Evolutionary conservation across 2,113 vertebrate species (phyloP).

Genomic region (Odocoileus virginianus): DNA sequence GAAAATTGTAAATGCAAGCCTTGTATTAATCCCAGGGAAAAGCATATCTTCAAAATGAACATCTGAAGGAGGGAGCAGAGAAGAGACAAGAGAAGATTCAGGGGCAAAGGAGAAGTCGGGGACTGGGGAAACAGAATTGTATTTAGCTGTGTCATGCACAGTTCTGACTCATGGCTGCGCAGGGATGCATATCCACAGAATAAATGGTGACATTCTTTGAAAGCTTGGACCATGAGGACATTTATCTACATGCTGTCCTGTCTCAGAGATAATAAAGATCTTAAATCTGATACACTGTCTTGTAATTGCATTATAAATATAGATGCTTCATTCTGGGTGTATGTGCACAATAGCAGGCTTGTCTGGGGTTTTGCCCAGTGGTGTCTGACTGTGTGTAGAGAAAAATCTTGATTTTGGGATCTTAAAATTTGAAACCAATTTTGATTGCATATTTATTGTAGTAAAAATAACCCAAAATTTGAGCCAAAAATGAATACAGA

Average conservation of each 20-base stretch:
- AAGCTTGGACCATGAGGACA: constrained; percentile 57
- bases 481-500: neutral
- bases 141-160: constrained; percentile 41
- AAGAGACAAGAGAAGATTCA: constrained; percentile 1
- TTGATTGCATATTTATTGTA: neutral
- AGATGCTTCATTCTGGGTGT: constrained; percentile 23
- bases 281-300: constrained; percentile 56
- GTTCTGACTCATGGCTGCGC: constrained; percentile 53
- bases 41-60: constrained; percentile 70
- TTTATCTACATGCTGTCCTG: constrained; percentile 71
- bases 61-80: constrained; percentile 33
- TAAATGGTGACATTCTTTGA: constrained; percentile 69
- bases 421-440: neutral
- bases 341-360: neutral
- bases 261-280: constrained; percentile 63
- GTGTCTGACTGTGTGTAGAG: neutral
- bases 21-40: constrained; percentile 81
- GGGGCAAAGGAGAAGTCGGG: neutral
- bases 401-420: neutral
- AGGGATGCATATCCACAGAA: constrained; percentile 55
- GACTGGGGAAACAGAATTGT: neutral
- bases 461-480: neutral
- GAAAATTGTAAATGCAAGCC: constrained; percentile 88
- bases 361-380: neutral
- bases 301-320: constrained; percentile 65